Percentiles rank a stretch among this genome's conserved stretches.
These are phyloP conservation scores for Orycteropus afer DNA, from an alignment of 2,113 vertebrate species.

Conservation along the genomic window DNA sequence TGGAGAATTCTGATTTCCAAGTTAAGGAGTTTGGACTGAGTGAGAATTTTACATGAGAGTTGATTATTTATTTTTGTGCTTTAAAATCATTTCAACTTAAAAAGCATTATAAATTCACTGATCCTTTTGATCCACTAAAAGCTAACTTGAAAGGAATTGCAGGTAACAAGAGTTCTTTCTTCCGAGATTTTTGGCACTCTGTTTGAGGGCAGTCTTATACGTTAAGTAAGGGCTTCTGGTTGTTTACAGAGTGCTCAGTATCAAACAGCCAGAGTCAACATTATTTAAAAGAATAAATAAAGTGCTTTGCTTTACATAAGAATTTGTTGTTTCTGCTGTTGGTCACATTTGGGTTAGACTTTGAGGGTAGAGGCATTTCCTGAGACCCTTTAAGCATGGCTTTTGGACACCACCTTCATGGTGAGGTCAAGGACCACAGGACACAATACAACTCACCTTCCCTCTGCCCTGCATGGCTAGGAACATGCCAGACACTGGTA, in stretches of 20 bases:
- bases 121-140: slow-evolving; percentile 90
- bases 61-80: slow-evolving; percentile 85
- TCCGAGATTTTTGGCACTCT: background rate
- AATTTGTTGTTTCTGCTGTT: background rate
- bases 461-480: background rate
- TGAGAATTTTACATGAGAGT: slow-evolving; percentile 53
- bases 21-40: background rate
- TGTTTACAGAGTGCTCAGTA: slow-evolving; percentile 13
- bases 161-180: slow-evolving; percentile 84
- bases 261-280: background rate
- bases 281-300: slow-evolving; percentile 34
- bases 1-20: background rate
- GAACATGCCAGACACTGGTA: background rate
- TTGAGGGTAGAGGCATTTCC: background rate
- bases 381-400: background rate
- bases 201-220: background rate
- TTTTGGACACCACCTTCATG: background rate
- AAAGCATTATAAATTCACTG: slow-evolving; percentile 88
- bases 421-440: background rate
- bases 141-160: slow-evolving; percentile 95
- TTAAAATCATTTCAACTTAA: slow-evolving; percentile 92
- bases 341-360: background rate
- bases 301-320: background rate
- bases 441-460: background rate
- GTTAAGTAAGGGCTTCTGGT: background rate